Percentiles rank a stretch among this genome's conserved stretches.
Conservation (phyloP, 2,888 invertebrate genomes). For the Actias luna region DNA sequence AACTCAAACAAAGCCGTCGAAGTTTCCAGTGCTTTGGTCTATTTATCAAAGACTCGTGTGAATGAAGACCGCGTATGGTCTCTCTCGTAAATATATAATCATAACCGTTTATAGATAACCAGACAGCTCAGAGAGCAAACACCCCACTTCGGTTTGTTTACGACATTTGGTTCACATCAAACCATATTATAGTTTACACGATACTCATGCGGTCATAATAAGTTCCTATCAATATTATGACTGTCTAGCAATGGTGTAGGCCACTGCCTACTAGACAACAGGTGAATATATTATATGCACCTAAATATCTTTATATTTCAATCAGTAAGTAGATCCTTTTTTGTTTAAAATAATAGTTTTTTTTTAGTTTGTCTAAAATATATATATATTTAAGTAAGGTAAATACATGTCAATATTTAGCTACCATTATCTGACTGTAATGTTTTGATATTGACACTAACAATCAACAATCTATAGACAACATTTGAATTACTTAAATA, state of each 20-base stretch:
- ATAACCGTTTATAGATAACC: constrained; percentile 38
- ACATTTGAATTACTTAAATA: no score
- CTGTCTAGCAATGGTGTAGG: not conserved
- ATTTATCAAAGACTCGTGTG: constrained; percentile 27
- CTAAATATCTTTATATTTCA: no score
- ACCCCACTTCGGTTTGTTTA: constrained; percentile 45
- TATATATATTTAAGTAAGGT: no score
- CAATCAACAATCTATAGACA: no score
- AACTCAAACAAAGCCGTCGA: constrained; percentile 13
- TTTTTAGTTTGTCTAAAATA: no score
- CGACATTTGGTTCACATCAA: constrained; percentile 50
- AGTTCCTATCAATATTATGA: constrained; percentile 15
- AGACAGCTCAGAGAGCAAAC: constrained; percentile 38
- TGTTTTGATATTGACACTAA: no score
- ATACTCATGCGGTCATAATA: constrained; percentile 23
- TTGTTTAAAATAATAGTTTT: no score
- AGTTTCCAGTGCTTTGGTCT: constrained; percentile 21
- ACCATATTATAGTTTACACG: constrained; percentile 29
- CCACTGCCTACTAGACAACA: constrained; percentile 4
- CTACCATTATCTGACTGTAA: no score
- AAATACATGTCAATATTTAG: no score
- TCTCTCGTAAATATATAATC: constrained; percentile 34
- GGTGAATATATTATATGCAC: not conserved
- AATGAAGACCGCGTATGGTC: constrained; percentile 27
- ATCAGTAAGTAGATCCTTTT: no score